These are phyloP conservation scores for Pluvialis apricaria DNA, from an alignment of 2,113 vertebrate species.

Conservation along the genomic window DNA sequence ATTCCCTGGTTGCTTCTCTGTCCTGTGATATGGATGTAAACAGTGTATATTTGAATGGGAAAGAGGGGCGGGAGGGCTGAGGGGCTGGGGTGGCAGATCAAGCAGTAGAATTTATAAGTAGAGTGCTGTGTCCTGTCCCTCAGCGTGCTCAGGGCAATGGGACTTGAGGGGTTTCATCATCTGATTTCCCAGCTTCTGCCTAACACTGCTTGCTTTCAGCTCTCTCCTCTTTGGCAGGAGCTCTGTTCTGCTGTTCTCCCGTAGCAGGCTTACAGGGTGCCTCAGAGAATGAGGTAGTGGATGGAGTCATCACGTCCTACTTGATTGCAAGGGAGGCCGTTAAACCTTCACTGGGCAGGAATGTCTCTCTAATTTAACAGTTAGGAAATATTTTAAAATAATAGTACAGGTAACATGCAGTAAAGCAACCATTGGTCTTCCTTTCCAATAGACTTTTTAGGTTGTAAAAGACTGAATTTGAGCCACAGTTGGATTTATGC, in stretches of 20 bases:
- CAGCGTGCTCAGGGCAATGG: background rate
- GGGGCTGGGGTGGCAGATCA: background rate
- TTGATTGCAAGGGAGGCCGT: background rate
- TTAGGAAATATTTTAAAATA: background rate
- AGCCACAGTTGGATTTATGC: background rate
- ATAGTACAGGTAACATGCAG: background rate
- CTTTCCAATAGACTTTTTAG: background rate
- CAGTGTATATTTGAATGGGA: background rate
- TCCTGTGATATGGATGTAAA: background rate
- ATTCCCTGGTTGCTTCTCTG: background rate
- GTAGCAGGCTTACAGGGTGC: background rate
- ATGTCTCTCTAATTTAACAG: background rate
- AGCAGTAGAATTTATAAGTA: background rate
- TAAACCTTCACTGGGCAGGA: background rate
- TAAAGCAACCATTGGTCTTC: background rate
- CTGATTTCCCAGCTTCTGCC: background rate
- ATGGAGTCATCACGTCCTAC: background rate
- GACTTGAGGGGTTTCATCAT: background rate
- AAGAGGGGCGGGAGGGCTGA: background rate
- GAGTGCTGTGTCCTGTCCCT: background rate
- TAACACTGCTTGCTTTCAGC: background rate
- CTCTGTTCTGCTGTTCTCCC: background rate
- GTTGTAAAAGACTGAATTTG: background rate
- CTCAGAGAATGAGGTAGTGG: background rate
- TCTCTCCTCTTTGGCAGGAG: background rate